Conservation (phyloP, 1,140 invertebrate genomes). For the Drosophila nigromelanica region DNA sequence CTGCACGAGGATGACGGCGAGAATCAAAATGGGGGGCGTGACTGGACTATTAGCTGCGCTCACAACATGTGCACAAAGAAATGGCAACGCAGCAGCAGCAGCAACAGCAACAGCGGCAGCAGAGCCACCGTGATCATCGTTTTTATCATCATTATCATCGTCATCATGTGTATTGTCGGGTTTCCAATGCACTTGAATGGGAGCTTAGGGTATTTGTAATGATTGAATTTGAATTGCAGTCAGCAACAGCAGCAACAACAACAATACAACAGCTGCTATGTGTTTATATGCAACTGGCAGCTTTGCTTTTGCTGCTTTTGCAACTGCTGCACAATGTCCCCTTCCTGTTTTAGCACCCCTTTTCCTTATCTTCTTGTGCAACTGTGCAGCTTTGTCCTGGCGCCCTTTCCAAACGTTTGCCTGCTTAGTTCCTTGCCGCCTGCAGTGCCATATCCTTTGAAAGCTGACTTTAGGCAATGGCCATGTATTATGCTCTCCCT, state of each 20-base stretch:
- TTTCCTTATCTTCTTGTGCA: constrained; percentile 16
- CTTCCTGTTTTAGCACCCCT: not conserved
- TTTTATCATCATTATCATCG: constrained; percentile 6
- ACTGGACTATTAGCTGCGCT: constrained; percentile 52
- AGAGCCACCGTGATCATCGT: constrained; percentile 8
- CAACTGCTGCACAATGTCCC: not conserved
- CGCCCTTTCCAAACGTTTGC: constrained; percentile 26
- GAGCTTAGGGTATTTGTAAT: constrained; percentile 69
- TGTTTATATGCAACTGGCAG: constrained; percentile 49
- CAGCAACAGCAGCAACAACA: constrained; percentile 7
- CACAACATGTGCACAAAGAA: constrained; percentile 40
- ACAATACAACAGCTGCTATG: constrained; percentile 40
- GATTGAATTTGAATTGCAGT: constrained; percentile 75
- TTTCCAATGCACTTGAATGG: constrained; percentile 37
- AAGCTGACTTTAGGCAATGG: constrained; percentile 17
- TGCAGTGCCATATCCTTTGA: constrained; percentile 36
- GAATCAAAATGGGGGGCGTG: constrained; percentile 8
- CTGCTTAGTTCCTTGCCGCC: constrained; percentile 36
- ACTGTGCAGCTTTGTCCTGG: constrained; percentile 22
- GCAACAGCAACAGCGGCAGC: not conserved
- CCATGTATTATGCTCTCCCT: constrained; percentile 10
- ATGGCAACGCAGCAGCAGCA: constrained; percentile 37
- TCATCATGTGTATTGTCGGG: constrained; percentile 3
- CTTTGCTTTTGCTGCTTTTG: constrained; percentile 29
- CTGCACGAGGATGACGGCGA: not conserved